Evolutionary conservation across 2,113 vertebrate genomes (phyloP), one percentile per base, ranked within the genome.

Genomic region (Dipodomys stephensi): DNA sequence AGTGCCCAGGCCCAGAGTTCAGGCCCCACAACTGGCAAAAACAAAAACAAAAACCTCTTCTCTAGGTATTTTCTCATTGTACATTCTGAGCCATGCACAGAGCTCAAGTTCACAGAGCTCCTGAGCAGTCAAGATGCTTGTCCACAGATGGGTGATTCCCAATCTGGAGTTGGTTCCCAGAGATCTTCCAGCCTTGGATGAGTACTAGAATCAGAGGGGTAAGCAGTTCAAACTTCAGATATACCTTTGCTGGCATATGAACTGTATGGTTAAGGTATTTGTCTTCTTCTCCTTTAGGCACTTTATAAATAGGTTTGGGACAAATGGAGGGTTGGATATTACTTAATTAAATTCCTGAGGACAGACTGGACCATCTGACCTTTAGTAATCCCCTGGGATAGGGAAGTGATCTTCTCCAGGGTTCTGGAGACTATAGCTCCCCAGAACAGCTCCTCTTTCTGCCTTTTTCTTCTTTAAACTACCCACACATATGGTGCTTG

Each of bases 91-190:
- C 46, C 35, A 7, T 2, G 2, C 49, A 20, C 53, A 44, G n/a
- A 35, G 39, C 32, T 6, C 5, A 0, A 1, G 2, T 13, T 74
- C n/a, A 4, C 32, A 13, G n/a, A 35, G 27, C 20, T 18, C 1
- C 1, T 49, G 11, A 4, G 23, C 46, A 20, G 1, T 35, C 44
- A 44, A 32, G 62, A 27, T 65, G 7, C 30, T 19, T 28, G 53
- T 23, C 23, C 20, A 32, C 22, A 7, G 0, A 15, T 35, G 89
- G 44, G 53, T 0, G 28, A 27, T 23, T 44, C 44, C 22, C 7
- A 64, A 30, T 18, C 2, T 10, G 27, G 19, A 6, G 18, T 22
- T 30, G 4, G 15, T 57, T 57, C 53, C 23, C n/a, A 7, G 44
- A 1, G 8, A 22, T 39, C 49, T 25, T 68, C n/a, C n/a, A 18